A percentile compares a stretch with the other conserved stretches of the same genome.
Evolutionary conservation across 2,113 vertebrate genomes (phyloP).

Genomic region (Trachemys scripta): DNA sequence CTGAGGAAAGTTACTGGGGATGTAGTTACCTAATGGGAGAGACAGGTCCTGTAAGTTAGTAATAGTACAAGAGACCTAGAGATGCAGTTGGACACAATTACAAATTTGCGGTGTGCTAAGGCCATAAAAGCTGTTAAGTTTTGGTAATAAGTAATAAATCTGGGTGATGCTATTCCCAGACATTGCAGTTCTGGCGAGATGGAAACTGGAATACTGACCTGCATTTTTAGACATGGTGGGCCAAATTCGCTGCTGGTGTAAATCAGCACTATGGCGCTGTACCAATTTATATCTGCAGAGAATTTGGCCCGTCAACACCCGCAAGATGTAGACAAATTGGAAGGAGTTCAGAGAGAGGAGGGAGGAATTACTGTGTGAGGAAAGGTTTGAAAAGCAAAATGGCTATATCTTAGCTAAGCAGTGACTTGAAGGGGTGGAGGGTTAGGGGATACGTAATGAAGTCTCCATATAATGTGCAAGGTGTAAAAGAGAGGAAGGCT

Average conservation of each 20-base stretch:
- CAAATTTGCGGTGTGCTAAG: not conserved
- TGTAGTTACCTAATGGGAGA: not conserved
- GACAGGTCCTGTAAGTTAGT: not conserved
- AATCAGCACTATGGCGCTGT: not conserved
- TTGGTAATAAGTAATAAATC: not conserved
- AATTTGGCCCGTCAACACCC: not conserved
- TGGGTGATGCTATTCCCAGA: conserved; percentile 3
- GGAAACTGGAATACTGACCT: conserved; percentile 25
- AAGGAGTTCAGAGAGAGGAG: not conserved
- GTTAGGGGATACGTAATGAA: not conserved
- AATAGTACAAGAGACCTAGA: not conserved
- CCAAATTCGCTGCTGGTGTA: not conserved
- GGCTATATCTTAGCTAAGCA: not conserved
- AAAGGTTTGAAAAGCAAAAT: not conserved
- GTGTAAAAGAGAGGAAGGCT: not conserved
- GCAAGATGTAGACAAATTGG: conserved; percentile 17
- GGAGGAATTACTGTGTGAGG: not conserved
- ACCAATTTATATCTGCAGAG: not conserved
- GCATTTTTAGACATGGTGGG: not conserved
- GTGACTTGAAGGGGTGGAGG: not conserved
- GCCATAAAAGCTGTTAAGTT: not conserved
- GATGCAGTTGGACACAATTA: not conserved
- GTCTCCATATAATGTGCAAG: not conserved
- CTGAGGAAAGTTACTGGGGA: not conserved
- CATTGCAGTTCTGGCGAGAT: not conserved